These are phyloP conservation scores for Caenorhabditis macrosperma DNA, from an alignment of 2,888 invertebrate genomes.

Conservation along the genomic window DNA sequence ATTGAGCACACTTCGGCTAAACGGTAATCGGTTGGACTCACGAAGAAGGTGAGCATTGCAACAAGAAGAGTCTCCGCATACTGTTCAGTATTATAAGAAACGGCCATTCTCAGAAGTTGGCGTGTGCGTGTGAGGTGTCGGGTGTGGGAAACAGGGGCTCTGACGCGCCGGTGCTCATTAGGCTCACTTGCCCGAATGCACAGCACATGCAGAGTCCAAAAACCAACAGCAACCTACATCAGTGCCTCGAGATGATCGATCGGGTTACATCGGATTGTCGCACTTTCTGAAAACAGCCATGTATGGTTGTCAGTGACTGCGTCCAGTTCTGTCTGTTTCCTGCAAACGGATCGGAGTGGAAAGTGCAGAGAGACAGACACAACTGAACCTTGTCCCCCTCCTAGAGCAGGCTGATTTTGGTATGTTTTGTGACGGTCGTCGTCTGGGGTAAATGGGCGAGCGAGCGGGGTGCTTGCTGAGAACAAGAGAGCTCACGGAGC, in stretches of 20 bases:
- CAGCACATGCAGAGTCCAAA: not conserved
- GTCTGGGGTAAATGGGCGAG: not conserved
- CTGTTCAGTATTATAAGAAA: slow-evolving; percentile 10
- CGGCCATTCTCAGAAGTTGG: slow-evolving; percentile 5
- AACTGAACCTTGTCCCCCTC: not conserved
- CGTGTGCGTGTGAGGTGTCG: not conserved
- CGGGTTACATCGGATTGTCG: slow-evolving; percentile 13
- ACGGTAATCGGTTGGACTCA: slow-evolving; percentile 1
- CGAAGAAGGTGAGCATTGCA: slow-evolving; percentile 29
- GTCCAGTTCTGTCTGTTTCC: slow-evolving; percentile 14
- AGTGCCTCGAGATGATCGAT: slow-evolving; percentile 24
- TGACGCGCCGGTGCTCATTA: slow-evolving; percentile 6
- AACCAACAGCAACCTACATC: not conserved
- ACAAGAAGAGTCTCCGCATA: slow-evolving; percentile 33
- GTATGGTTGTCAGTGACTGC: not conserved
- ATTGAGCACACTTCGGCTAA: not conserved
- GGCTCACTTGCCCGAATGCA: not conserved
- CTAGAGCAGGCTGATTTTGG: slow-evolving; percentile 28
- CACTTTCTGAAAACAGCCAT: slow-evolving; percentile 4
- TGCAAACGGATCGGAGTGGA: not conserved
- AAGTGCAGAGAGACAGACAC: not conserved
- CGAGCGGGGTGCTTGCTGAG: slow-evolving; percentile 11
- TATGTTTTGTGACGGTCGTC: not conserved
- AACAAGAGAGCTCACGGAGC: slow-evolving; percentile 3
- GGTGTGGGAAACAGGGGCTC: not conserved